Evolutionary conservation across 1,140 invertebrate genomes (phyloP).

Genomic region (Macrosteles quadrilineatus): DNA sequence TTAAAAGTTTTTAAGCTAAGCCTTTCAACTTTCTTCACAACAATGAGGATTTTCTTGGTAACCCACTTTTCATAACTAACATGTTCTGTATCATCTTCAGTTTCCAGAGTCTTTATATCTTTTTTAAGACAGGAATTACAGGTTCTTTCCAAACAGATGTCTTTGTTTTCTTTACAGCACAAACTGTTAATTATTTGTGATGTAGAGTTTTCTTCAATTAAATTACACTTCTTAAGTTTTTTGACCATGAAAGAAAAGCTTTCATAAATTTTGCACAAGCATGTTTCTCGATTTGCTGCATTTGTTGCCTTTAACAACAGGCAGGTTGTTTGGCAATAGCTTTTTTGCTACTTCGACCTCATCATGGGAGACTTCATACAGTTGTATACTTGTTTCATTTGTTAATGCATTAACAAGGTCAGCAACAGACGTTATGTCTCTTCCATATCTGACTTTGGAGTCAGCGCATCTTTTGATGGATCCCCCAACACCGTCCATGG

Average conservation of each 20-base stretch:
- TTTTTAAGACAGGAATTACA: not conserved
- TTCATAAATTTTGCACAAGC: not conserved
- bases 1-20: not conserved
- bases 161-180: slow-evolving; percentile 13
- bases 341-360: too few species aligned
- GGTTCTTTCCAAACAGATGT: not conserved
- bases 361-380: too few species aligned
- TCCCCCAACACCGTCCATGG: too few species aligned
- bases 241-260: not conserved
- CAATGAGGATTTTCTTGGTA: not conserved
- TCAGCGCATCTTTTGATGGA: too few species aligned
- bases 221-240: not conserved
- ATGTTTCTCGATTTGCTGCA: too few species aligned
- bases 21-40: not conserved
- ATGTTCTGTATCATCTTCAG: not conserved
- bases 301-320: too few species aligned
- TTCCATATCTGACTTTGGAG: too few species aligned
- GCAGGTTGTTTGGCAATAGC: too few species aligned
- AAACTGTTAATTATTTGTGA: not conserved
- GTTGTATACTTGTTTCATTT: too few species aligned
- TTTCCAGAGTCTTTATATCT: not conserved
- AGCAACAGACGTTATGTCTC: too few species aligned
- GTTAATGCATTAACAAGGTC: too few species aligned
- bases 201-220: not conserved
- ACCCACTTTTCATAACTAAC: not conserved